Conservation (phyloP, 2,113 vertebrate genomes). For the Hiodon alosoides region DNA sequence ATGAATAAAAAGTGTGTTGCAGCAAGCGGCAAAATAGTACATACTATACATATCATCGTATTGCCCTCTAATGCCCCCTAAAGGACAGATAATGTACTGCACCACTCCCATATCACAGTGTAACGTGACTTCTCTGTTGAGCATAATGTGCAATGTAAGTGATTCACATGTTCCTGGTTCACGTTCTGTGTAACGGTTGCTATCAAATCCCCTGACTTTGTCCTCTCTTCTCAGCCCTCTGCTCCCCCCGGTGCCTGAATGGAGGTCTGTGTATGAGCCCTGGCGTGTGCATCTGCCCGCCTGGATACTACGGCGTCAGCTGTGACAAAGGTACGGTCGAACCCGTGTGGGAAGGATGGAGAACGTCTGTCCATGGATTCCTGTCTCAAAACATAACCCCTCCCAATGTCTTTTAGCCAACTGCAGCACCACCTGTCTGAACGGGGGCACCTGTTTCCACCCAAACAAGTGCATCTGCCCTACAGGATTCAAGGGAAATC, state of each 20-base stretch:
- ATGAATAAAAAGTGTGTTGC: too few relatives aligned
- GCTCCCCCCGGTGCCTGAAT: constrained; percentile 73
- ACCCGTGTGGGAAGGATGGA: neutral
- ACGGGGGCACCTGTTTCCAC: constrained; percentile 81
- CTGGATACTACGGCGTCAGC: constrained; percentile 76
- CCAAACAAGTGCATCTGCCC: constrained; percentile 82
- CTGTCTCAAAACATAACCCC: neutral
- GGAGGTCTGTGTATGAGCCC: constrained; percentile 80
- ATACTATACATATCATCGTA: neutral
- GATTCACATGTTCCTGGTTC: too few relatives aligned
- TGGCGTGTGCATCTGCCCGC: constrained; percentile 79
- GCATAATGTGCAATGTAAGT: too few relatives aligned
- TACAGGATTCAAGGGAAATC: constrained; percentile 73
- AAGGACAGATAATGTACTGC: neutral
- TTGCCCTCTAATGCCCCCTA: neutral
- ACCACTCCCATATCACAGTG: neutral
- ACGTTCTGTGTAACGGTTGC: neutral
- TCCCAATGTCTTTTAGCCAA: constrained; percentile 59
- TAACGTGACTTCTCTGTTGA: neutral
- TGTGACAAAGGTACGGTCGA: constrained; percentile 76
- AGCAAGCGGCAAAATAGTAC: too few relatives aligned
- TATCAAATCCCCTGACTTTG: neutral
- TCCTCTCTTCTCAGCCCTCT: constrained; percentile 59
- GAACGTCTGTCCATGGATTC: neutral
- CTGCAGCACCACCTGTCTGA: constrained; percentile 76